These are phyloP conservation scores for Diorhabda elongata DNA, from an alignment of 1,140 invertebrate genomes.

Conservation along the genomic window DNA sequence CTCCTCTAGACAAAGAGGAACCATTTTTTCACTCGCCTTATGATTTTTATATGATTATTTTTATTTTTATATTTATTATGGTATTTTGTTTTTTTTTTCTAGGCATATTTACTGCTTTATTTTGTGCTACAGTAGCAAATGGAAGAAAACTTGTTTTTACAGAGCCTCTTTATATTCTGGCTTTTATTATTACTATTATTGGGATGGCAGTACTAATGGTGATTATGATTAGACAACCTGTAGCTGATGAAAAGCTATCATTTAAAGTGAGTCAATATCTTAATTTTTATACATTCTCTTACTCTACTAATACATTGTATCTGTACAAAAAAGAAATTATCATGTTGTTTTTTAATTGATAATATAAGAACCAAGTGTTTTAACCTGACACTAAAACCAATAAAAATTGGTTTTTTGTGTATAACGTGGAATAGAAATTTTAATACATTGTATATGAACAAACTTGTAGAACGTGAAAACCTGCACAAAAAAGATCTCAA, in stretches of 20 bases:
- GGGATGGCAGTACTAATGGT: constrained; percentile 22
- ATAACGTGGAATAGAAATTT: too few relatives aligned
- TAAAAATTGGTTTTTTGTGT: too few relatives aligned
- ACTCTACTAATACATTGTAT: constrained; percentile 56
- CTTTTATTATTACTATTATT: constrained; percentile 22
- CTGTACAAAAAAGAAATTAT: constrained; percentile 25
- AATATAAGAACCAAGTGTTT: too few relatives aligned
- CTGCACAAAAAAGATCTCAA: too few relatives aligned
- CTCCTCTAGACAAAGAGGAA: too few relatives aligned
- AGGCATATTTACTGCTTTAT: constrained; percentile 26
- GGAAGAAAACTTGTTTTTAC: constrained; percentile 18
- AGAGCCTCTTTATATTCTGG: constrained; percentile 24
- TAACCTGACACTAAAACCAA: too few relatives aligned
- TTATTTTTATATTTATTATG: not conserved
- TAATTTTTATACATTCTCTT: not conserved
- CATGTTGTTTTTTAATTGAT: too few relatives aligned
- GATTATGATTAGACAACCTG: constrained; percentile 49
- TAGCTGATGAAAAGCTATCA: constrained; percentile 25
- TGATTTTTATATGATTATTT: not conserved
- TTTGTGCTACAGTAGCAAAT: constrained; percentile 26
- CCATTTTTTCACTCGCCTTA: too few relatives aligned
- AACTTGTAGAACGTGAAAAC: too few relatives aligned
- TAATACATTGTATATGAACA: too few relatives aligned
- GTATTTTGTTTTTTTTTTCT: constrained; percentile 1
- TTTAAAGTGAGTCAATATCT: constrained; percentile 34